Evolutionary conservation across 1,140 invertebrate genomes (phyloP).

Genomic region (Lucilia cuprina): DNA sequence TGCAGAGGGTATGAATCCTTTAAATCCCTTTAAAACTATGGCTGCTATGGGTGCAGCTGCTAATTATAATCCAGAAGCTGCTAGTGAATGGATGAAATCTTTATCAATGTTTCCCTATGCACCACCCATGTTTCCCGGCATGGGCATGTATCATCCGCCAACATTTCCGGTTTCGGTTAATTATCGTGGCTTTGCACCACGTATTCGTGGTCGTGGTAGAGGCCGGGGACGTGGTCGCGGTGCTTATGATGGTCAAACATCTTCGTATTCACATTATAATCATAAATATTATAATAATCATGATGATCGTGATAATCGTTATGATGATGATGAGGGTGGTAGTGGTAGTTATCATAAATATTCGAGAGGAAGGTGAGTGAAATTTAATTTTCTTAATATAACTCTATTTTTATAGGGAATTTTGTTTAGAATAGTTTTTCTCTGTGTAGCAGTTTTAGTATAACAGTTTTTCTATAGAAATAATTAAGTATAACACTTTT

Average conservation of each 20-base stretch:
- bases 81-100: conserved; percentile 59
- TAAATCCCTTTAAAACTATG: conserved; percentile 42
- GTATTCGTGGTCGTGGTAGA: conserved; percentile 47
- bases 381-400: too few species aligned
- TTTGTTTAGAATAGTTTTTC: too few species aligned
- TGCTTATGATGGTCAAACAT: conserved; percentile 45
- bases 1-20: conserved; percentile 38
- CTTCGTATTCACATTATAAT: conserved; percentile 49
- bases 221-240: conserved; percentile 45
- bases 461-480: too few species aligned
- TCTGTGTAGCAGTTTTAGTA: too few species aligned
- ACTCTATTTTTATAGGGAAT: too few species aligned
- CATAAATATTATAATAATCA: conserved; percentile 43
- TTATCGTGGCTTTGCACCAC: conserved; percentile 55
- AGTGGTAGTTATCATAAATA: conserved; percentile 45
- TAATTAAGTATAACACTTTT: neutral
- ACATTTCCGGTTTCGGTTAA: conserved; percentile 50
- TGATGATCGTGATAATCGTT: conserved; percentile 41
- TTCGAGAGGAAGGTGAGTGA: conserved; percentile 37
- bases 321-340: conserved; percentile 42
- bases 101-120: conserved; percentile 56
- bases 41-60: conserved; percentile 39
- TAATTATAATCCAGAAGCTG: conserved; percentile 50
- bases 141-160: conserved; percentile 49
- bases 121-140: conserved; percentile 49